Evolutionary conservation across 2,888 invertebrate genomes (phyloP), one percentile per base, ranked within the genome.

Genomic region (Ectemnius lituratus): DNA sequence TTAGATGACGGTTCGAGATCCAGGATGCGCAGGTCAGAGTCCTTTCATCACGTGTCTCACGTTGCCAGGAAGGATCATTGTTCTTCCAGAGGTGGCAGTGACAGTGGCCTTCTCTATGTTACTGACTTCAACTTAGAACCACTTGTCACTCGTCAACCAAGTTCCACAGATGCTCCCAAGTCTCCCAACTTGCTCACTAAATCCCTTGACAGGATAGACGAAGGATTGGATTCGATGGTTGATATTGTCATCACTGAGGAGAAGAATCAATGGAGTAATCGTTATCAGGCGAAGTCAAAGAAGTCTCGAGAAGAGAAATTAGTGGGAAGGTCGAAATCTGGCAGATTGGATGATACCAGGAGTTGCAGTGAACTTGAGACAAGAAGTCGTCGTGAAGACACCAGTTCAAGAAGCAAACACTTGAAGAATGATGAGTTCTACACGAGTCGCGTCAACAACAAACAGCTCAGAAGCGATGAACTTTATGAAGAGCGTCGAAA

Each of bases 161-260:
- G 73, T 45, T 81, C 85, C 13, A 76, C 82, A 59, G 85, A 84
- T 0, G 76, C 78, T 11, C 78, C 85, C 4, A 83, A 83, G 47
- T 81, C 86, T 14, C 84, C 86, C 0, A 85, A 75, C 63, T 71
- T 85, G 64, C 88, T 94, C 58, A 94, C 96, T 0, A 96, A 96
- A 90, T 96, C 96, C 80, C 90, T 96, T 62, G 96, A 97, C 80
- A 93, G 96, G 70, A 94, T 96, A 57, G 96, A 96, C 86, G 94
- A 93, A 87, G 94, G 95, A 18, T 88, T 96, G 27, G 94, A 95
- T 84, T 93, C 95, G 0, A 94, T 95, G 93, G 94, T 95, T 0
- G 94, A 95, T 84, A 94, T 95, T 49, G 94, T 95, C 0, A 92
- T 95, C 76, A 92, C 94, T 16, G 75, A 82, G 16, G 82, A 93